Evolutionary conservation across 2,113 vertebrate genomes (phyloP).

Genomic region (Noctilio leporinus): DNA sequence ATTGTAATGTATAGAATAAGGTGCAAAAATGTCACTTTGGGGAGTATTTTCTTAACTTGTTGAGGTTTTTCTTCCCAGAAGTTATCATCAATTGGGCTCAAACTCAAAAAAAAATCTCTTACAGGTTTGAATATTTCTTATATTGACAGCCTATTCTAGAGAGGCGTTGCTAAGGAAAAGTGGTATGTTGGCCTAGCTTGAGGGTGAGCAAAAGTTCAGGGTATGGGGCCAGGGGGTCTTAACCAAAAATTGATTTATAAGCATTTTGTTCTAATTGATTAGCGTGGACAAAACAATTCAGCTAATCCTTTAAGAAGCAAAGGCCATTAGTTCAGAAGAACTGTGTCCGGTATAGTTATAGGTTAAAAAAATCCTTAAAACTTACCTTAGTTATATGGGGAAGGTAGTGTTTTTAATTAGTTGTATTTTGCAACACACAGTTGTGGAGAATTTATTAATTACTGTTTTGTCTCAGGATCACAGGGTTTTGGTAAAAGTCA

Average conservation of each 20-base stretch:
- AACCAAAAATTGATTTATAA: background rate
- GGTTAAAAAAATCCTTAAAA: background rate
- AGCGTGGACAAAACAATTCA: background rate
- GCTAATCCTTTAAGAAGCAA: background rate
- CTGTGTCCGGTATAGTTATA: background rate
- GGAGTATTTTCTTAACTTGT: too few relatives aligned
- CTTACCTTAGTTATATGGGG: background rate
- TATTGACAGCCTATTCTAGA: background rate
- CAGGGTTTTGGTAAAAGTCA: background rate
- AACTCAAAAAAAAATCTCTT: too few relatives aligned
- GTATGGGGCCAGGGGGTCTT: background rate
- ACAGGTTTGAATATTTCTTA: too few relatives aligned
- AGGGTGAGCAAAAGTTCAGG: background rate
- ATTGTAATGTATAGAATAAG: too few relatives aligned
- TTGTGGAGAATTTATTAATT: accelerated
- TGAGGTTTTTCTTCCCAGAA: too few relatives aligned
- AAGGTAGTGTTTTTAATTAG: background rate
- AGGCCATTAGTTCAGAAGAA: background rate
- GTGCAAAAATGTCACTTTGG: too few relatives aligned
- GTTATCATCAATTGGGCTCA: too few relatives aligned
- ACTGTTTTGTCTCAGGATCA: background rate
- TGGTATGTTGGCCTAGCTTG: background rate
- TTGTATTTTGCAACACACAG: background rate
- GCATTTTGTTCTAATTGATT: background rate
- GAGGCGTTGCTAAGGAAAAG: background rate